These are phyloP conservation scores for Otus sunia DNA, from an alignment of 2,113 vertebrate genomes.

Conservation along the genomic window DNA sequence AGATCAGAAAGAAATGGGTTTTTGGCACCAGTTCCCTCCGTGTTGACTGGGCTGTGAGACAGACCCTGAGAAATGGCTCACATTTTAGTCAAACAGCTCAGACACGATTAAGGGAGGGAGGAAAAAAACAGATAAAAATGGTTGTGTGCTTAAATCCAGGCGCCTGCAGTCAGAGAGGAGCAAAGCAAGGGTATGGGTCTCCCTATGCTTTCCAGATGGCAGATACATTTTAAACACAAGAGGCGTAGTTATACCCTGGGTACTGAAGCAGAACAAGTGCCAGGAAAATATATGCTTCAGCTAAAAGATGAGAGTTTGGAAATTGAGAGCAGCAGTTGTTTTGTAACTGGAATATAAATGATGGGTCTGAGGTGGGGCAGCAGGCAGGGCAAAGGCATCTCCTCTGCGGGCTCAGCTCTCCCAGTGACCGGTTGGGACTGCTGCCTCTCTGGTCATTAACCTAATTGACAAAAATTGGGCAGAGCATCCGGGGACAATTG, in stretches of 20 bases:
- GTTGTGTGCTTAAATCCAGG: not conserved
- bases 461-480: not conserved
- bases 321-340: not conserved
- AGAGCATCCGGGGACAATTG: not conserved
- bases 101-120: not conserved
- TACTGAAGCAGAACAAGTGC: not conserved
- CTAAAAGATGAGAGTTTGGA: not conserved
- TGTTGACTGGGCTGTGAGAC: constrained; percentile 52
- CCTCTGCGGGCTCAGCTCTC: not conserved
- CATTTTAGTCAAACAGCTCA: constrained; percentile 28
- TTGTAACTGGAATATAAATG: not conserved
- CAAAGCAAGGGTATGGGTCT: not conserved
- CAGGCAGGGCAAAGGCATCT: not conserved
- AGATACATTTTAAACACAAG: not conserved
- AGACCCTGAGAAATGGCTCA: constrained; percentile 36
- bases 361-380: not conserved
- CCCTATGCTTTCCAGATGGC: not conserved
- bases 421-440: no score
- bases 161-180: not conserved
- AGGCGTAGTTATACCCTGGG: not conserved
- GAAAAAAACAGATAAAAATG: not conserved
- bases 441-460: not conserved
- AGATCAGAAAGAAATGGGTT: constrained; percentile 43
- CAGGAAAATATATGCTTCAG: not conserved
- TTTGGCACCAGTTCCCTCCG: not conserved